Conservation (phyloP, 1,140 invertebrate species). For the Apis florea region DNA sequence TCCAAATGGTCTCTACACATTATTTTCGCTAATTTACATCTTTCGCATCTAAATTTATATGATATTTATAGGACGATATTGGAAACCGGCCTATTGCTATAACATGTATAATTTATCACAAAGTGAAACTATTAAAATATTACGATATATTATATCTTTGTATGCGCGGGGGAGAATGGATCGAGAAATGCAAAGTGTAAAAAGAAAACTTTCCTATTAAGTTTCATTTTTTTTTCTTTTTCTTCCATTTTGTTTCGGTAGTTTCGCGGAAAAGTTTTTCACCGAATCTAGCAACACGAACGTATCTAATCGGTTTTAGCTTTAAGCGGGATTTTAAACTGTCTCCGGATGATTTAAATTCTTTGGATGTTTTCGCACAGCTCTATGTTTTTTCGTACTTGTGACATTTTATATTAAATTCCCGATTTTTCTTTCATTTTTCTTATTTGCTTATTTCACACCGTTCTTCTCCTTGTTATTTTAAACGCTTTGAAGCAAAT, state of each 20-base stretch:
- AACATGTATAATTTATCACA: background rate
- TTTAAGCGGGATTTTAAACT: background rate
- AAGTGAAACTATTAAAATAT: background rate
- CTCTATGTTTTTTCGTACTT: too few relatives aligned
- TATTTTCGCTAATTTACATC: constrained; percentile 5
- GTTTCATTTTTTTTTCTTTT: background rate
- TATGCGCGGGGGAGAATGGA: background rate
- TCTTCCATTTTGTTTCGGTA: background rate
- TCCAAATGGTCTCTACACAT: background rate
- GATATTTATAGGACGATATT: constrained; percentile 9
- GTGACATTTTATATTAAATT: background rate
- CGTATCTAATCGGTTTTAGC: background rate
- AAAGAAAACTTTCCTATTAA: background rate
- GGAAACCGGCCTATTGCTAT: background rate
- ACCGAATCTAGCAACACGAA: background rate
- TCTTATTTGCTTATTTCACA: background rate
- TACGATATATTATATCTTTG: background rate
- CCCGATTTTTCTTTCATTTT: background rate
- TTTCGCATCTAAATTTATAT: background rate
- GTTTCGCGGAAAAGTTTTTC: background rate
- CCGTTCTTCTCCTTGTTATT: too few relatives aligned
- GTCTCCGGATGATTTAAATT: background rate
- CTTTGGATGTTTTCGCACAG: too few relatives aligned
- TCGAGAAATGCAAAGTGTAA: background rate
- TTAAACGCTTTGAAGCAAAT: background rate